These are phyloP conservation scores for Microtus montanus DNA, from an alignment of 2,113 vertebrate genomes.

Conservation along the genomic window DNA sequence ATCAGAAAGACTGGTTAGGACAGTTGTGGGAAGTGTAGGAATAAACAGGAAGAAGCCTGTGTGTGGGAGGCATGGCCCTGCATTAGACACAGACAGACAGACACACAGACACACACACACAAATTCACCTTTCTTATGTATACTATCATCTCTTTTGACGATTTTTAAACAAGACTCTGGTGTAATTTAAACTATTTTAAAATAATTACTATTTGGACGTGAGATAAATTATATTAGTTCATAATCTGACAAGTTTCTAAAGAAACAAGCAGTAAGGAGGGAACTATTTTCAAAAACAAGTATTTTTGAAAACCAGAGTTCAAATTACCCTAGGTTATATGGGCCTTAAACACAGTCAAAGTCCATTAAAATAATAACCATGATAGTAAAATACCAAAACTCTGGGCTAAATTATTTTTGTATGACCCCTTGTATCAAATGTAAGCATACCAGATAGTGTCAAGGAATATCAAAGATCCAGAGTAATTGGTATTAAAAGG, in stretches of 20 bases:
- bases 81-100: neutral
- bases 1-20: neutral
- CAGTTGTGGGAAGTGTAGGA: neutral
- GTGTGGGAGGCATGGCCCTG: neutral
- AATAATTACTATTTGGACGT: neutral
- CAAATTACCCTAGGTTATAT: neutral
- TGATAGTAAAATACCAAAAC: neutral
- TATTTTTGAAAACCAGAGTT: conserved; percentile 46
- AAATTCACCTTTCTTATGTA: neutral
- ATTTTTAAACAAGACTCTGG: neutral
- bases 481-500: neutral
- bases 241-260: conserved; percentile 27
- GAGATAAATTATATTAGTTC: neutral
- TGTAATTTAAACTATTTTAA: conserved; percentile 1
- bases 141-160: neutral
- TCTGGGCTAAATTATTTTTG: conserved; percentile 17
- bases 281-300: conserved; percentile 15
- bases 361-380: neutral
- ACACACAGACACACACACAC: neutral
- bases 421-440: neutral
- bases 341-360: neutral
- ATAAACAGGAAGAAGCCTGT: neutral
- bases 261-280: neutral
- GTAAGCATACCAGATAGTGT: neutral
- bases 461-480: neutral